Conservation (phyloP, 2,797 vertebrate genomes). For the Euphonia xanthogaster region DNA sequence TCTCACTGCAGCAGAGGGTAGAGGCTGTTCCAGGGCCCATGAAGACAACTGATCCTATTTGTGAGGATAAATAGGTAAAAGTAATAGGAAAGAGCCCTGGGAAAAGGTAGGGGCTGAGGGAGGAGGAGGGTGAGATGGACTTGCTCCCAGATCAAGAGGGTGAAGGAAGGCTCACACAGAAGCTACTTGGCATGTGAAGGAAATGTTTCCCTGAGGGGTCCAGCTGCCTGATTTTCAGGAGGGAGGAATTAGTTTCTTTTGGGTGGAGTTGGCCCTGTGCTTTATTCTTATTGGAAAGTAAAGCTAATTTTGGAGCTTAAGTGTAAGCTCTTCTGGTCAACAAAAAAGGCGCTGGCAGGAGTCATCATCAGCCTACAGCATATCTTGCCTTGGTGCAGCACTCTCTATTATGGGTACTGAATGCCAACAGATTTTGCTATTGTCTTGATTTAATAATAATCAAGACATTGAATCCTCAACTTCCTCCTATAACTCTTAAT, state of each 20-base stretch:
- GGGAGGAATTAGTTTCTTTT: neutral
- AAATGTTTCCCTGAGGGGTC: neutral
- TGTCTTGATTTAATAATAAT: neutral
- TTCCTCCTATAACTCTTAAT: neutral
- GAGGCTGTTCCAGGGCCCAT: neutral
- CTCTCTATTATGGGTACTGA: neutral
- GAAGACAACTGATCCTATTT: neutral
- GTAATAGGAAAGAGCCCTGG: neutral
- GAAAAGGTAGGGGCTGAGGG: neutral
- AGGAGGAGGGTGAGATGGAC: neutral
- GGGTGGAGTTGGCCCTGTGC: neutral
- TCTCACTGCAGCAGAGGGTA: neutral
- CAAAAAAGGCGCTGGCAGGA: neutral
- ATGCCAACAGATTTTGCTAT: neutral
- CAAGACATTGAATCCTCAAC: neutral
- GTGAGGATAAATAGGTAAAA: constrained; percentile 11
- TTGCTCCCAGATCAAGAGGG: neutral
- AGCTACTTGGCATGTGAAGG: neutral
- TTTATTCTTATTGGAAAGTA: neutral
- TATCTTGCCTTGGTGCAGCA: neutral
- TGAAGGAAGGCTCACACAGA: neutral
- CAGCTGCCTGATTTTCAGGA: neutral
- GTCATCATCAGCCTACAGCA: neutral
- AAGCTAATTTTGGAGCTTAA: neutral
- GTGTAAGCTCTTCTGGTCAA: neutral